Conservation (phyloP, 2,888 invertebrate species). For the Drosophila aldrichi region DNA sequence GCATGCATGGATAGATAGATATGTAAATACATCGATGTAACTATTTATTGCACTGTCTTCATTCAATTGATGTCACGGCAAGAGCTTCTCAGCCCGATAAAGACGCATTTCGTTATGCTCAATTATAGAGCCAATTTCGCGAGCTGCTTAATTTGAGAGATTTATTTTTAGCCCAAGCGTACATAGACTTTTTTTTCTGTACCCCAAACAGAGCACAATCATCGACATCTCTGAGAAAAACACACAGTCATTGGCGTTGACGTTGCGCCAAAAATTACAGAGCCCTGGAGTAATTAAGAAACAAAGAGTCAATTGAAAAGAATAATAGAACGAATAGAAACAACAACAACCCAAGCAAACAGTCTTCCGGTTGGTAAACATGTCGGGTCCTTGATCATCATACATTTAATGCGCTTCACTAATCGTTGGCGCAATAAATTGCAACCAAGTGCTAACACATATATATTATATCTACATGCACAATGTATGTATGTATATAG, state of each 20-base stretch:
- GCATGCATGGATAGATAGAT: not conserved
- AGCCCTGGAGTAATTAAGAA: conserved; percentile 1
- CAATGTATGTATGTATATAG: not conserved
- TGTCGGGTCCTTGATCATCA: conserved; percentile 42
- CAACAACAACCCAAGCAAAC: conserved; percentile 14
- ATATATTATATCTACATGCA: conserved; percentile 1
- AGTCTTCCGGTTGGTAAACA: conserved; percentile 33
- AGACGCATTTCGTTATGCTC: conserved; percentile 21
- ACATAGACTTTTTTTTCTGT: conserved; percentile 22
- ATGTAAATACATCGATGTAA: conserved; percentile 40
- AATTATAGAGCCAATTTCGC: conserved; percentile 34
- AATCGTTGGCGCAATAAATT: conserved; percentile 45
- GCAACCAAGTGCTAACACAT: conserved; percentile 17
- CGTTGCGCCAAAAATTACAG: conserved; percentile 1
- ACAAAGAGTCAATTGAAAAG: conserved; percentile 14
- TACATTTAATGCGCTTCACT: conserved; percentile 26
- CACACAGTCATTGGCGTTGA: conserved; percentile 9
- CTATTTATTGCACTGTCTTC: conserved; percentile 37
- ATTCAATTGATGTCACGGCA: conserved; percentile 38
- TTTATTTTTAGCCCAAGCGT: conserved; percentile 52
- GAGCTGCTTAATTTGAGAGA: conserved; percentile 40
- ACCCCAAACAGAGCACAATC: conserved; percentile 7
- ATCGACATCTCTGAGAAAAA: conserved; percentile 6
- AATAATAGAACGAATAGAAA: not conserved
- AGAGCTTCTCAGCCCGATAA: conserved; percentile 23